These are phyloP conservation scores for Mormyrops boulengeri DNA, from an alignment of 2,797 vertebrate species.

Conservation along the genomic window DNA sequence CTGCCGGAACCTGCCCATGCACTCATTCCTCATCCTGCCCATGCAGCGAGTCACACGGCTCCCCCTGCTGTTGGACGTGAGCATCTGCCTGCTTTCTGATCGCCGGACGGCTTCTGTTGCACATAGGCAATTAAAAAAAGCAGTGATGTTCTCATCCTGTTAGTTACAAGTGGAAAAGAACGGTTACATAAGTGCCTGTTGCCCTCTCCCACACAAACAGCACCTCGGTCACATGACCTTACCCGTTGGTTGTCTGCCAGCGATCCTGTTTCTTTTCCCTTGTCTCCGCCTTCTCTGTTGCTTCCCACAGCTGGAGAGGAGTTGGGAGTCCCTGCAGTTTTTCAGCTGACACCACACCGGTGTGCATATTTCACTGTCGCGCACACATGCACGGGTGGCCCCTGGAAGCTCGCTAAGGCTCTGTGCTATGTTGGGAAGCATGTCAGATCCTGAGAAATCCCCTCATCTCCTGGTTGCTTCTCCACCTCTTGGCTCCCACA, in stretches of 20 bases:
- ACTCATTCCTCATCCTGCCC: constrained; percentile 95
- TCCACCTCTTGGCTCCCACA: constrained; percentile 26
- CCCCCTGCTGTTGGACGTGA: constrained; percentile 95
- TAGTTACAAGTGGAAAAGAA: not conserved
- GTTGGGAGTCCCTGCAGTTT: not conserved
- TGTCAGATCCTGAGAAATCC: constrained; percentile 11
- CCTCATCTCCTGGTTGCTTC: not conserved
- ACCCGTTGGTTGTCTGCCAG: not conserved
- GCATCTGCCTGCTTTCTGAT: constrained; percentile 34
- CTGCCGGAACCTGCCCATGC: constrained; percentile 89
- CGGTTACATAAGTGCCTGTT: not conserved
- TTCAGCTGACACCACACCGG: not conserved
- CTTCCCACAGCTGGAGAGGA: not conserved
- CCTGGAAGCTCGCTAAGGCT: not conserved
- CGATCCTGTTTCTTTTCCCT: not conserved
- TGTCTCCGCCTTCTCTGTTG: not conserved
- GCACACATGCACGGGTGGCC: not conserved
- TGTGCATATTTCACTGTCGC: not conserved
- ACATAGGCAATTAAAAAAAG: not conserved
- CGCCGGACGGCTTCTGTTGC: not conserved
- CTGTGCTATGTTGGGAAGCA: not conserved
- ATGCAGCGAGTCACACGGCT: constrained; percentile 97
- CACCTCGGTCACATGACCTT: not conserved
- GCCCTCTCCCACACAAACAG: not conserved
- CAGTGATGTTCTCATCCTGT: not conserved